Evolutionary conservation across 1,140 invertebrate species (phyloP), one percentile per base, ranked within the genome.

Genomic region (Drosophila kohkoa): DNA sequence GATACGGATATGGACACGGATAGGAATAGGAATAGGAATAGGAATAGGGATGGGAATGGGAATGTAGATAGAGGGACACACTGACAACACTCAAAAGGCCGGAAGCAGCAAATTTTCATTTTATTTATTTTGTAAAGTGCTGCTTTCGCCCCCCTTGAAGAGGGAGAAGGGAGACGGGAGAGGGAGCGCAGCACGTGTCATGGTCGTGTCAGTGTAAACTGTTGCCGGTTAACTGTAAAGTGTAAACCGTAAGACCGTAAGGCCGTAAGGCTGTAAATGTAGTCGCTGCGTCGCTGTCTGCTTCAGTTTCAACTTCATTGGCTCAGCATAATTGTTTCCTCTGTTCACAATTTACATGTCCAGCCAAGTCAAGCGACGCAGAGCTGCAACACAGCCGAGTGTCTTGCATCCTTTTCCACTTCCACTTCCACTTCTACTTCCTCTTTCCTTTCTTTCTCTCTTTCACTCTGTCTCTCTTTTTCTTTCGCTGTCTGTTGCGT

Each of bases 121-220:
- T 88, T 87, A 87, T 87, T 88, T 87, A 88, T 87, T 88, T 87
- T 88, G 77, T 73, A 88, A 88, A 87, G 83, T 88, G 83, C 80
- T 79, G 59, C 52, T 49, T 65, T 70, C 59, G 52, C 62, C 43
- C 64, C 35, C 45, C 30, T 38, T 38, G 5, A 7, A 8, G 30
- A 32, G 7, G 30, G 30, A 7, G 30, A 6, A 10, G 11, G 38
- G 38, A 10, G 38, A 41, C 5, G 30, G 30, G 38, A 41, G 38
- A 1, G 30, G 30, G 38, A 41, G 38, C 7, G 41, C 4, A 4
- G 5, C 41, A 13, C 49, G 71, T 74, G 65, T 74, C 65, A 74
- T 48, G 57, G 57, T 74, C 71, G 71, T 62, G 73, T 76, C 73
- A 64, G n/a, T 54, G 51, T 54, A 49, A 49, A 49, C 49, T 52